Base-by-base conservation (phyloP, 1,140 invertebrate species). In the Drosophila eugracilis region DNA sequence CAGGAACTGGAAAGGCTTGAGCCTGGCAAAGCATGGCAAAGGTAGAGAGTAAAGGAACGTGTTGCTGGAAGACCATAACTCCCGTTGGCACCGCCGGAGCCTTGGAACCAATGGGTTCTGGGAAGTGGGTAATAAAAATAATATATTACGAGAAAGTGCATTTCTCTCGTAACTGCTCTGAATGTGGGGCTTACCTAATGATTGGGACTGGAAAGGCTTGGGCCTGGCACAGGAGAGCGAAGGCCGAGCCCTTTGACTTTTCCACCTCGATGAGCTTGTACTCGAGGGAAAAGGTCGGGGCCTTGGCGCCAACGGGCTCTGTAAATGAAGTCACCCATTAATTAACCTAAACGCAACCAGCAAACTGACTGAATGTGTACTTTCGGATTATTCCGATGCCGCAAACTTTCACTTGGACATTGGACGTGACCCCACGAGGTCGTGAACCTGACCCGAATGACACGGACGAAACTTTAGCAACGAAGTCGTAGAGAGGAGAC, bases 101-200 rank as follows among this genome's bases (percentile, higher is more conserved):
- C 90, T 95, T 95, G 52, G 93, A 94, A 88, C 94, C 95, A 72
- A 96, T 94, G 62, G 95, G 95, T 91, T 96, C 95, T 96, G 92
- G 0, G 30, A 15, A 48, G n/a, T 28, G 15, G 2, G 1, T 22
- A 9, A 9, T 30, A 10, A 10, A 4, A 4, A 1, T 15, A n/a
- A 14, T 28, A 2, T 41, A 5, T 0, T 15, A 2, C 9, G n/a
- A n/a, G n/a, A 59, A 37, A 10, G 14, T 10, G 10, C 1, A n/a
- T 17, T 19, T 14, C 7, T 7, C n/a, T 21, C 4, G 1, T 28
- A 42, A 66, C 17, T 67, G 17, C 36, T 5, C 17, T 66, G 60
- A 67, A 67, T 22, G 63, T 34, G 39, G 62, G 10, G 4, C 59
- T 67, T 47, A 73, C 70, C 70, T 73, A 52, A 72, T 62, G 2